Base-by-base conservation (phyloP, 2,888 invertebrate species). In the Brassicogethes aeneus region DNA sequence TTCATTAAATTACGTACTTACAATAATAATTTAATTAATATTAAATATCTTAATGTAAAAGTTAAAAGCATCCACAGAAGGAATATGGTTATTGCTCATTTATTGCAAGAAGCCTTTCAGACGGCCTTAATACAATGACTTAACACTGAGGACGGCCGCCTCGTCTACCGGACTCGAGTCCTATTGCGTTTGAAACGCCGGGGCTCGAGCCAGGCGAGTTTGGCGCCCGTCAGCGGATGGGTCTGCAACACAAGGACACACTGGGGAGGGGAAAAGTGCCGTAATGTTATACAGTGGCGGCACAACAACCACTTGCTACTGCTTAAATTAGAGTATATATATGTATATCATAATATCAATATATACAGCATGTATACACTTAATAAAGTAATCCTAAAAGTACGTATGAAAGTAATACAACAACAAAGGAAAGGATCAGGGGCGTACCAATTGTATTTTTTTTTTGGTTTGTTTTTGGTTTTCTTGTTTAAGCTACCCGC, bases 91-190 rank as follows among this genome's bases (percentile, higher is more conserved):
- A 71, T 71, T 71, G 71, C 71, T 71, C 62, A 68, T 64, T 70
- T 71, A 71, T 71, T 71, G 70, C 71, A 66, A 68, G 67, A 69
- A 70, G 70, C 70, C 71, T 55, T 71, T n/a, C n/a, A 71, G 72
- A 71, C 73, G 75, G 74, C 75, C 74, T 72, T 74, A 75, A 74
- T 75, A 76, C 76, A 76, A 75, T 63, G 55, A 75, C 73, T 72
- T 71, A 75, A 75, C 74, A 75, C 74, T 72, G 72, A 74, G 44
- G 33, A 39, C 71, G 71, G 72, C 38, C 41, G 40, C 15, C 29
- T 34, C 31, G 5, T 32, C 36, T 33, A 35, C 29, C 37, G 13
- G 30, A 17, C 2, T 23, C 35, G 3, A 29, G 17, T 8, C 12
- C 42, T 29, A 12, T 35, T 39, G 34, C 12, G 12, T 3, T 3